Evolutionary conservation across 2,888 invertebrate genomes (phyloP).

Genomic region (Cantharis lateralis): DNA sequence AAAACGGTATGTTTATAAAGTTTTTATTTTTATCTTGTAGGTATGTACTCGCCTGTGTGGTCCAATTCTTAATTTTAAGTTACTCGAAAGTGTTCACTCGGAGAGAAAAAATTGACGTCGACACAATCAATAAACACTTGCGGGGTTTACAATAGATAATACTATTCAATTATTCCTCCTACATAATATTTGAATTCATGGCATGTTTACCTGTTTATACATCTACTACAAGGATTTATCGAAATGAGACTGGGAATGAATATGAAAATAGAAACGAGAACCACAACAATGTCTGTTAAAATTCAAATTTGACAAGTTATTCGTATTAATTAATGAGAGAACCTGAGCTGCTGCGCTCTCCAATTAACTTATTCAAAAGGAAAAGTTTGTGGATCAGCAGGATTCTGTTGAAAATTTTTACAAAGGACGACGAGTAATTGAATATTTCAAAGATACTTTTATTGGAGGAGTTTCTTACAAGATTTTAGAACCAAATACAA

Average conservation of each 20-base stretch:
- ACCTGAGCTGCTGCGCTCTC: background rate
- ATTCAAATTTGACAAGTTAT: constrained; percentile 1
- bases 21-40: background rate
- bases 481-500: background rate
- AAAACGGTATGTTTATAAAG: background rate
- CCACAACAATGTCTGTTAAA: background rate
- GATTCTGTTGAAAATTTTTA: background rate
- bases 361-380: background rate
- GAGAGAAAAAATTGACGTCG: background rate
- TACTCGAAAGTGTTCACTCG: background rate
- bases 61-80: background rate
- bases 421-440: background rate
- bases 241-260: constrained; percentile 4
- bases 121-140: background rate
- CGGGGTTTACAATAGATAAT: background rate
- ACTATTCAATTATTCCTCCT: background rate
- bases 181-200: background rate
- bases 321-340: background rate
- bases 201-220: background rate
- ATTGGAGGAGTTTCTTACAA: background rate
- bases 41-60: background rate
- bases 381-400: background rate
- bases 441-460: background rate
- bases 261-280: background rate
- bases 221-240: constrained; percentile 15